Conservation (phyloP, 2,113 vertebrate species). For the Ceyx melanurus region DNA sequence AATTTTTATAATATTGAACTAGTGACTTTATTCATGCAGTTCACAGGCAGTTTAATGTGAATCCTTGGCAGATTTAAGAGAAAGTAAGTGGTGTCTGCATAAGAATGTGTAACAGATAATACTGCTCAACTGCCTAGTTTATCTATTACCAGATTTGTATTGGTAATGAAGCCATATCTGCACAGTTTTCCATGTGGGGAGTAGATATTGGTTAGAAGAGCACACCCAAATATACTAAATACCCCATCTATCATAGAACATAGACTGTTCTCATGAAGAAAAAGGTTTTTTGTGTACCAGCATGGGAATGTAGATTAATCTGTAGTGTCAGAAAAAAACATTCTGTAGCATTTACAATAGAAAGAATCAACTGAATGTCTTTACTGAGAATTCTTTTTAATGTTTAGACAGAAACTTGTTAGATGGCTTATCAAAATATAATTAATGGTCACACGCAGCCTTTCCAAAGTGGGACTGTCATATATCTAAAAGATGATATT, state of each 20-base stretch:
- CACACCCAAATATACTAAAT: neutral
- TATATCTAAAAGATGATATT: neutral
- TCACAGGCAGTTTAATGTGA: neutral
- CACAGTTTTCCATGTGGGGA: neutral
- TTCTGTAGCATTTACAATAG: neutral
- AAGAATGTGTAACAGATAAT: neutral
- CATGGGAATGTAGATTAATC: rapidly evolving
- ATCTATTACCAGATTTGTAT: neutral
- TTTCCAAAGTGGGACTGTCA: neutral
- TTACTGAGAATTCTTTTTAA: neutral
- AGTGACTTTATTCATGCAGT: neutral
- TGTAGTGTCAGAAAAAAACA: neutral
- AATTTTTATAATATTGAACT: neutral
- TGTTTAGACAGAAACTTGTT: neutral
- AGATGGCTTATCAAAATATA: neutral
- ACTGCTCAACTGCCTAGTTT: neutral
- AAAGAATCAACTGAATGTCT: neutral
- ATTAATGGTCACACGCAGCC: neutral
- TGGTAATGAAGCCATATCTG: neutral
- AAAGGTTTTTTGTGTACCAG: neutral
- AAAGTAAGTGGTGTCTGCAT: neutral
- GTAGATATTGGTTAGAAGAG: neutral
- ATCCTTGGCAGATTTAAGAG: neutral
- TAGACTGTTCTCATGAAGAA: no score
- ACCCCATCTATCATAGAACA: neutral